Conservation (phyloP, 2,113 vertebrate species). For the Oxyruncus cristatus region DNA sequence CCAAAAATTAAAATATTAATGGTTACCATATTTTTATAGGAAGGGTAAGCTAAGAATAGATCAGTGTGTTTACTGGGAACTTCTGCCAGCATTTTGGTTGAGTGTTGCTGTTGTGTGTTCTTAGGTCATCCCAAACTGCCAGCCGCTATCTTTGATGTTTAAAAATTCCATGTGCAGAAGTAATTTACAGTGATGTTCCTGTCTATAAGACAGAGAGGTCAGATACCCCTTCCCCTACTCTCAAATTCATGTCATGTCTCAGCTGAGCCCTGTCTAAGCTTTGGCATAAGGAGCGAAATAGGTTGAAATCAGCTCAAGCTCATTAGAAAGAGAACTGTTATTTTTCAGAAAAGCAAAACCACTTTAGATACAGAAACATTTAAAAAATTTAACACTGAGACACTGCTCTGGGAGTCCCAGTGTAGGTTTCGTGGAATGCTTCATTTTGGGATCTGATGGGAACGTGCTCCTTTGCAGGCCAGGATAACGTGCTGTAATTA, state of each 20-base stretch:
- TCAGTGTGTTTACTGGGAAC: fast-evolving
- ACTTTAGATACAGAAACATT: neutral
- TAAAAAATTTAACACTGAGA: neutral
- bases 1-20: neutral
- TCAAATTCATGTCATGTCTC: neutral
- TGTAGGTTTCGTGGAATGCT: neutral
- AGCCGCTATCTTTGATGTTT: neutral
- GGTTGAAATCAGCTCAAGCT: neutral
- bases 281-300: neutral
- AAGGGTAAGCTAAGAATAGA: neutral
- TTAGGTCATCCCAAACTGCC: neutral
- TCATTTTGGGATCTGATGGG: neutral
- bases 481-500: neutral
- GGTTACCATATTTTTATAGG: neutral
- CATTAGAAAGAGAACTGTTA: neutral
- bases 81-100: neutral
- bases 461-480: neutral
- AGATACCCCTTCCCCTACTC: neutral
- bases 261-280: neutral
- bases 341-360: neutral
- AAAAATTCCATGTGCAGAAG: neutral
- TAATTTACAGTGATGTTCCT: neutral
- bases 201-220: neutral
- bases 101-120: neutral
- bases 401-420: neutral